Conservation (phyloP, 37 sponge, comb jelly and placozoan species). For the Chondrilla cf. caribensis region DNA sequence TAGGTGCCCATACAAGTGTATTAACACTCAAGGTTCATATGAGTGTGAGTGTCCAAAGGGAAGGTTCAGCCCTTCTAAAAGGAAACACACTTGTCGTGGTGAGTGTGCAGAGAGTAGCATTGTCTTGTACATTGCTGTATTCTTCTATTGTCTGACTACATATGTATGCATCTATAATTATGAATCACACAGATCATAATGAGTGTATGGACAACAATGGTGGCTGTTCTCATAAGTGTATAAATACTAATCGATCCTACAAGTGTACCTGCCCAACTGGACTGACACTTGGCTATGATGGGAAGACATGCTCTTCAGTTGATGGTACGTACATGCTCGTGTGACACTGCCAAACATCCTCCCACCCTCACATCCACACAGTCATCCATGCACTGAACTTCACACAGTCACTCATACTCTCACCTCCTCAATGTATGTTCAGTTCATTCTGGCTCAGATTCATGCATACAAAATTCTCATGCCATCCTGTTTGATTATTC, state of each 20-base stretch:
- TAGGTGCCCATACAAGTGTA: not conserved
- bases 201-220: conserved; percentile 3
- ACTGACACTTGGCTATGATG: not conserved
- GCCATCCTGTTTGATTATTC: not conserved
- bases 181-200: not conserved
- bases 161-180: no score
- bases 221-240: conserved; percentile 10
- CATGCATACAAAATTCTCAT: no score
- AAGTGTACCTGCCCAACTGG: conserved; percentile 21
- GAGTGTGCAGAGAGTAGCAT: no score
- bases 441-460: no score
- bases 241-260: conserved; percentile 13
- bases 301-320: not conserved
- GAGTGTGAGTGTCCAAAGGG: not conserved
- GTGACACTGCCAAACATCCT: not conserved
- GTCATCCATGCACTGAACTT: not conserved
- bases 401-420: not conserved
- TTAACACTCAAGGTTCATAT: not conserved
- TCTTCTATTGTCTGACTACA: no score
- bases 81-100: not conserved
- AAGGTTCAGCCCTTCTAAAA: not conserved
- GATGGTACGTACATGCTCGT: not conserved
- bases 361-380: not conserved
- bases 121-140: no score
- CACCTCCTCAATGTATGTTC: not conserved